phyloP scores from a whole-genome alignment of 1,140 invertebrate genomes.

The Eurosta solidaginis region DNA sequence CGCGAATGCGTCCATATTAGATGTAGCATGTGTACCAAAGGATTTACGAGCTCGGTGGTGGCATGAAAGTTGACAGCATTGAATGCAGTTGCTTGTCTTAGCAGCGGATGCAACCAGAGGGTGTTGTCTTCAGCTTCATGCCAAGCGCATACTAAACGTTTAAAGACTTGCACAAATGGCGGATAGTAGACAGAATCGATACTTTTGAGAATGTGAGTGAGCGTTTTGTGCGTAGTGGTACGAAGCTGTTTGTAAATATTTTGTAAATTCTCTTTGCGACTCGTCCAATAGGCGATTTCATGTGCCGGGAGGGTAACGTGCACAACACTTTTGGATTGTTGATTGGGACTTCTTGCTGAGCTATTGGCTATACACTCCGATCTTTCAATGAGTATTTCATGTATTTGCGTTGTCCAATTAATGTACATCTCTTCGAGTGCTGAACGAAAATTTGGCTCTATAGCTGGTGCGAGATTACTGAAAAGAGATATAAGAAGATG shows the following conservation, averaged over 20 bases:
- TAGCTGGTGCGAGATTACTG: slow-evolving; percentile 44
- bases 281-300: slow-evolving; percentile 75
- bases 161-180: slow-evolving; percentile 72
- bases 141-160: slow-evolving; percentile 69
- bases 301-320: slow-evolving; percentile 69
- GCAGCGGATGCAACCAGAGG: slow-evolving; percentile 69
- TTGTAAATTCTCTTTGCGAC: slow-evolving; percentile 75
- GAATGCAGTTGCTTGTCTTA: slow-evolving; percentile 65
- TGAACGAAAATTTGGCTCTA: slow-evolving; percentile 69
- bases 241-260: slow-evolving; percentile 83
- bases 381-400: slow-evolving; percentile 64
- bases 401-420: slow-evolving; percentile 76
- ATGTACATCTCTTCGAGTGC: slow-evolving; percentile 77
- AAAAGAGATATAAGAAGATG: neutral
- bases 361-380: slow-evolving; percentile 40
- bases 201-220: slow-evolving; percentile 76
- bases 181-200: slow-evolving; percentile 74
- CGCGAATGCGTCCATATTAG: slow-evolving; percentile 84
- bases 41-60: slow-evolving; percentile 66
- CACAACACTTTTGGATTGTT: neutral
- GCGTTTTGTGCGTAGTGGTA: slow-evolving; percentile 76
- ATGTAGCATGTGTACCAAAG: slow-evolving; percentile 75
- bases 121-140: slow-evolving; percentile 72
- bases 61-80: slow-evolving; percentile 72
- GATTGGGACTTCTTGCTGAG: neutral